Base-by-base conservation (phyloP, 1,140 invertebrate genomes). In the Meloidogyne hapla region DNA sequence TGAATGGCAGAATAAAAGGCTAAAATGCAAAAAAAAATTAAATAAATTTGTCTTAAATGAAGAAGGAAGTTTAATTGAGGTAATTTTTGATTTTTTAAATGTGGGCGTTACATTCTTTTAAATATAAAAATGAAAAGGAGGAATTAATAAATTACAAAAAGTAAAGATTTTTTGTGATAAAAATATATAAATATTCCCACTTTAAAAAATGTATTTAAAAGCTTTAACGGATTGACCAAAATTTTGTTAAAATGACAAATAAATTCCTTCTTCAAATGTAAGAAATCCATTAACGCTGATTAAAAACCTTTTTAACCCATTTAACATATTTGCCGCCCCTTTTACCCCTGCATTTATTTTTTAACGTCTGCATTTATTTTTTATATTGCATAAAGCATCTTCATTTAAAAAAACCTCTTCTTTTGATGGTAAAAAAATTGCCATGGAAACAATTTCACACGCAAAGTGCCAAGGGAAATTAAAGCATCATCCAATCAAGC, bases 391-490 rank as follows among this genome's bases (percentile, higher is more conserved):
- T 56, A n/a, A 13, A 56, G 18, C 48, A 56, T 56, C 48, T 56
- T 56, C 48, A 56, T 21, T 33, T 56, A 56, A 56, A 56, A 48
- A 56, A 56, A 56, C 48, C 48, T 56, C 48, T 56, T 56, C 48
- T 21, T 56, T 9, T 5, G 8, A 56, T 21, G n/a, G n/a, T 5
- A 56, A 21, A 56, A 15, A 56, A 56, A 56, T 56, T 56, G 48
- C n/a, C 18, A 56, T 56, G 48, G 48, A 56, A 56, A 56, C 48
- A 56, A 6, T 56, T 48, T 21, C 6, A 56, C n/a, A 56, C 6
- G 3, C n/a, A 48, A n/a, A 56, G 18, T 56, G 48, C 12, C 18
- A 21, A 48, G 5, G 8, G 2, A n/a, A n/a, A n/a, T n/a, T n/a
- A n/a, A n/a, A 56, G 48, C 48, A 56, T 56, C 48, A n/a, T 56